Evolutionary conservation across 2,888 invertebrate species (phyloP), one percentile per base, ranked within the genome.

Genomic region (Ischnura elegans): DNA sequence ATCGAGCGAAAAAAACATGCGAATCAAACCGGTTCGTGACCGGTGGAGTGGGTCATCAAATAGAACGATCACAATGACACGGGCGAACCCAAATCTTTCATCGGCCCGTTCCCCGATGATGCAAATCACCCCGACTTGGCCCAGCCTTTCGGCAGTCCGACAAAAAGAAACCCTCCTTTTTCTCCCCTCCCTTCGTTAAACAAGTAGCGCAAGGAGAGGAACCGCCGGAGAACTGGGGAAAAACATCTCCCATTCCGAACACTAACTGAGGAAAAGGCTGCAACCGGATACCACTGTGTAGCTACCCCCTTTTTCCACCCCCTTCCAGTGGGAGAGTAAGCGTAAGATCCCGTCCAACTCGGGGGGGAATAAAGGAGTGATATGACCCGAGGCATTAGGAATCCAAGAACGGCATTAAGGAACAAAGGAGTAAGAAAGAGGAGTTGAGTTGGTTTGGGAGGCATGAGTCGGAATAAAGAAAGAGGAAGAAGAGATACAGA

Each of bases 381-480:
- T 90, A 90, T 43, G 43, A 43, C 90, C 36, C 90, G 90, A 66
- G 90, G 61, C 61, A 90, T 61, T 55, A 61, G 61, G 90, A 90
- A 90, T 90, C 90, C 90, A 55, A 51, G 66, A 42, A 43, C 42
- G 61, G 90, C 55, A 90, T 55, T 90, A 13, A 55, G 76, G 42
- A 90, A 90, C 90, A 90, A 90, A 61, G 86, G 86, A 46, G 46
- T n/a, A 43, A 61, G 61, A 90, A 61, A 90, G 43, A 43, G 90
- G 42, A 66, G n/a, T 45, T 5, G 85, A 85, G 45, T 19, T 3
- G 21, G 21, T 16, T 21, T 19, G 42, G 42, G 55, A 55, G 19
- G 25, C 0, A 46, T 47, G 51, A 21, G 87, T 42, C 29, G 61
- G n/a, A 21, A 8, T 42, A 36, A 42, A 42, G 42, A 16, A 13